Percentiles rank a stretch among this genome's conserved stretches.
These are phyloP conservation scores for Excalfactoria chinensis DNA, from an alignment of 2,113 vertebrate species.

Conservation along the genomic window DNA sequence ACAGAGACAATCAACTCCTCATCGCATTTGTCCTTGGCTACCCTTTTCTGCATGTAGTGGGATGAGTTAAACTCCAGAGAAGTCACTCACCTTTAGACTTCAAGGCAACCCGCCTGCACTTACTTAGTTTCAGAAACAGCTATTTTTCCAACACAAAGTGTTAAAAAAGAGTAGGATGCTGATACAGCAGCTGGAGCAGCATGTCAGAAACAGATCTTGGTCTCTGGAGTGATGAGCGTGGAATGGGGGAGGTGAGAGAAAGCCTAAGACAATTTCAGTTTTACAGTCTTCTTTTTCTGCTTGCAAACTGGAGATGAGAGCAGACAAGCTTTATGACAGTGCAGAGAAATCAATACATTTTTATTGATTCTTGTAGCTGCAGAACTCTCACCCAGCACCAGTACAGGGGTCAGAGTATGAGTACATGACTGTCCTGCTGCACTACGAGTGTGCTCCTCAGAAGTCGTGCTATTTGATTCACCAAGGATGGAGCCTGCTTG, in stretches of 20 bases:
- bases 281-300: constrained; percentile 2
- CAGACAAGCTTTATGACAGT: constrained; percentile 1
- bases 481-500: not conserved
- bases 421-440: constrained; percentile 12
- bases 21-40: not conserved
- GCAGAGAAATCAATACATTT: constrained; percentile 50
- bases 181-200: not conserved
- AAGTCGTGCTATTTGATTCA: not conserved
- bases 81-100: not conserved
- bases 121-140: not conserved
- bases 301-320: constrained; percentile 24
- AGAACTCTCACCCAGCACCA: constrained; percentile 36
- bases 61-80: not conserved
- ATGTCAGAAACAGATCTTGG: not conserved
- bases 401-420: not conserved
- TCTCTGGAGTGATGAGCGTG: not conserved
- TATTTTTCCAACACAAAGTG: not conserved
- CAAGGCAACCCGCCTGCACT: not conserved
- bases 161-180: not conserved
- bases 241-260: not conserved
- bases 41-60: not conserved
- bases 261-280: not conserved
- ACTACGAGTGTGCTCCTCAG: not conserved
- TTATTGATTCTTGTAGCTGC: constrained; percentile 54
- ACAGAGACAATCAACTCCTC: not conserved